phyloP scores from a whole-genome alignment of 2,797 vertebrate genomes.

The Arrhamphus sclerolepis region DNA sequence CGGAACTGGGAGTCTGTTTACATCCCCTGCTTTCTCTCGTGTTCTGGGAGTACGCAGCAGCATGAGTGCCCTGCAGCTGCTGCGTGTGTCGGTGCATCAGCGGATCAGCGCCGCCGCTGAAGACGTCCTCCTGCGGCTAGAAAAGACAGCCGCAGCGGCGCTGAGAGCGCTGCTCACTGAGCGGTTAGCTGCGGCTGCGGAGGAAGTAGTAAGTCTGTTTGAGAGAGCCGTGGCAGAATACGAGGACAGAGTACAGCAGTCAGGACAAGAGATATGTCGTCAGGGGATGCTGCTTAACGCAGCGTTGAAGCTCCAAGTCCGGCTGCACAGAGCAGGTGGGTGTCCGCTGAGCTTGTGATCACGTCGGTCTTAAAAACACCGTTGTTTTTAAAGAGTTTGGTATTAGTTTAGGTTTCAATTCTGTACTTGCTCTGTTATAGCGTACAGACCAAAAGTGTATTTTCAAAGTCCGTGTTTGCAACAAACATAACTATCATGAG shows the following conservation, averaged over 20 bases:
- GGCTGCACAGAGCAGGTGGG: conserved; percentile 24
- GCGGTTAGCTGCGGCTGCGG: conserved; percentile 53
- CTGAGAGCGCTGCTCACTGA: conserved; percentile 53
- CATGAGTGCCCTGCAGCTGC: conserved; percentile 45
- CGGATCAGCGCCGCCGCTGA: conserved; percentile 49
- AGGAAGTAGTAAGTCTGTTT: conserved; percentile 44
- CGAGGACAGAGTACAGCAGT: conserved; percentile 27
- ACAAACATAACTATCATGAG: too few species aligned
- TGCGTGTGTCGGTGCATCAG: conserved; percentile 49
- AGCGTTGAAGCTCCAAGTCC: conserved; percentile 47
- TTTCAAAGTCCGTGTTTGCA: too few species aligned
- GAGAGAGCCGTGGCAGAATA: conserved; percentile 47
- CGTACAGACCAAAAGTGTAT: too few species aligned
- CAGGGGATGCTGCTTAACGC: conserved; percentile 57
- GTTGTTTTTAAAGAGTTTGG: too few species aligned
- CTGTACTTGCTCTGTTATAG: too few species aligned
- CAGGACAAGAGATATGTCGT: conserved; percentile 41
- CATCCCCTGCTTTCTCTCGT: too few species aligned
- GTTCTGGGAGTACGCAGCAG: too few species aligned
- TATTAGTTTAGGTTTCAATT: too few species aligned
- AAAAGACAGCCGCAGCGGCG: conserved; percentile 18
- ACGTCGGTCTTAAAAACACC: too few species aligned
- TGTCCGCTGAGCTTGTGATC: too few species aligned
- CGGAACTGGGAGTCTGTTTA: too few species aligned
- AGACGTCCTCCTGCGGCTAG: conserved; percentile 45